A percentile compares a stretch with the other conserved stretches of the same genome.
These are phyloP conservation scores for Scytalopus superciliaris DNA, from an alignment of 2,113 vertebrate species.

Conservation along the genomic window DNA sequence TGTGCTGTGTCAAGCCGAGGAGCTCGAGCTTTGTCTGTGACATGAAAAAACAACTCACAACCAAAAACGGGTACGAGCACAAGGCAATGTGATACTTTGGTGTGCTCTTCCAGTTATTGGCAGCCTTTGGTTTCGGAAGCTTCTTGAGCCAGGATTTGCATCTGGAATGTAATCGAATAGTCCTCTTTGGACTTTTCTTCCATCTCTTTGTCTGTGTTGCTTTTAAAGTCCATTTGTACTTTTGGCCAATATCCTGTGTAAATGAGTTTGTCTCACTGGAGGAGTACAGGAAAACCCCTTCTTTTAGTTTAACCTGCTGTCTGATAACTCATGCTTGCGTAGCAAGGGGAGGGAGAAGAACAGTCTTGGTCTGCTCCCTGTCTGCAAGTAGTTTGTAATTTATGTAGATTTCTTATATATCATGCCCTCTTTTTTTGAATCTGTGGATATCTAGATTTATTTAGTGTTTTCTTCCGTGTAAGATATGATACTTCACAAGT, in stretches of 20 bases:
- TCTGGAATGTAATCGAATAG: slow-evolving; percentile 1
- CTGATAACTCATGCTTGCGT: background rate
- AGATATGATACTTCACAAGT: background rate
- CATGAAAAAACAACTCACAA: background rate
- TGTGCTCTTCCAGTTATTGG: background rate
- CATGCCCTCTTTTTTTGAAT: background rate
- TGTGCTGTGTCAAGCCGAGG: background rate
- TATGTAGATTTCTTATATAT: background rate
- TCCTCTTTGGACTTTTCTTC: background rate
- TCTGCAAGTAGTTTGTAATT: background rate
- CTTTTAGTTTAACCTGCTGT: background rate
- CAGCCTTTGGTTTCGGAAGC: background rate
- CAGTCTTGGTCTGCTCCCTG: background rate
- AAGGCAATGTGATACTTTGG: background rate
- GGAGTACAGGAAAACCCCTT: background rate
- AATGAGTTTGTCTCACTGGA: background rate
- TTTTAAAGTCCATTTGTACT: background rate
- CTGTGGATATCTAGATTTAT: background rate
- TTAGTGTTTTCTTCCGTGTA: background rate
- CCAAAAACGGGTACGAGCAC: background rate
- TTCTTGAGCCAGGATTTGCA: slow-evolving; percentile 6
- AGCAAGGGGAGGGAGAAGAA: background rate
- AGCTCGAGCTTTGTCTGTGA: background rate
- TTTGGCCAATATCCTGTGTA: background rate
- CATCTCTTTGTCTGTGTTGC: background rate